Conservation (phyloP, 2,888 invertebrate genomes). For the Neoascia interrupta region DNA sequence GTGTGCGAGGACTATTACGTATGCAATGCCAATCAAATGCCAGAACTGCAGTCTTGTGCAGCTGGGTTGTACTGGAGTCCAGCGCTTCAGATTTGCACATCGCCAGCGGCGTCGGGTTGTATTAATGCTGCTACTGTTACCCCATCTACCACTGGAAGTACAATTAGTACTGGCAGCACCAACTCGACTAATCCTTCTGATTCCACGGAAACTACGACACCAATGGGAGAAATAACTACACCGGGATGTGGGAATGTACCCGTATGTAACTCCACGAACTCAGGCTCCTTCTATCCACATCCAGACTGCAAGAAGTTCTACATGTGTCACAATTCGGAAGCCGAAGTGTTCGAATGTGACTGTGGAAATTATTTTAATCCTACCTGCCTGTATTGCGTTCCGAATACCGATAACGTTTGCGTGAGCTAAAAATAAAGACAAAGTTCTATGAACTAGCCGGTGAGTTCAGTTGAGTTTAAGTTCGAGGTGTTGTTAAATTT, state of each 20-base stretch:
- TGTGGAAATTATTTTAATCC: conserved; percentile 31
- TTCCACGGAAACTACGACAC: too few species aligned
- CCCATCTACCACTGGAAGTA: neutral
- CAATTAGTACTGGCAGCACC: neutral
- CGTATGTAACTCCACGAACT: conserved; percentile 14
- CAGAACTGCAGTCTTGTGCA: conserved; percentile 19
- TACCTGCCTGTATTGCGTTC: conserved; percentile 19
- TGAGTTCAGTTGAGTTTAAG: neutral
- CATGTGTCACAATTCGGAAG: conserved; percentile 39
- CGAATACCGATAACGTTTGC: conserved; percentile 16
- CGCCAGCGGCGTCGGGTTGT: conserved; percentile 20
- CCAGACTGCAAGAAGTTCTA: conserved; percentile 41
- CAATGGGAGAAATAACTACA: too few species aligned
- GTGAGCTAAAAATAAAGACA: conserved; percentile 14
- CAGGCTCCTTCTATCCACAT: conserved; percentile 32
- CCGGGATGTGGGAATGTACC: neutral
- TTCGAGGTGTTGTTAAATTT: too few species aligned
- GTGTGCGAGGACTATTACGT: conserved; percentile 65
- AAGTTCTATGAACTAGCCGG: conserved; percentile 13
- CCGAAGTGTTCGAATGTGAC: conserved; percentile 24
- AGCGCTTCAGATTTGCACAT: conserved; percentile 21
- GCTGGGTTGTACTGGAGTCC: conserved; percentile 50
- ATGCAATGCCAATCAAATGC: conserved; percentile 18
- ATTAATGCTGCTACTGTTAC: neutral
- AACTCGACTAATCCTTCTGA: too few species aligned